Base-by-base conservation (phyloP, 2,113 vertebrate species). In the Turdus rufiventris region DNA sequence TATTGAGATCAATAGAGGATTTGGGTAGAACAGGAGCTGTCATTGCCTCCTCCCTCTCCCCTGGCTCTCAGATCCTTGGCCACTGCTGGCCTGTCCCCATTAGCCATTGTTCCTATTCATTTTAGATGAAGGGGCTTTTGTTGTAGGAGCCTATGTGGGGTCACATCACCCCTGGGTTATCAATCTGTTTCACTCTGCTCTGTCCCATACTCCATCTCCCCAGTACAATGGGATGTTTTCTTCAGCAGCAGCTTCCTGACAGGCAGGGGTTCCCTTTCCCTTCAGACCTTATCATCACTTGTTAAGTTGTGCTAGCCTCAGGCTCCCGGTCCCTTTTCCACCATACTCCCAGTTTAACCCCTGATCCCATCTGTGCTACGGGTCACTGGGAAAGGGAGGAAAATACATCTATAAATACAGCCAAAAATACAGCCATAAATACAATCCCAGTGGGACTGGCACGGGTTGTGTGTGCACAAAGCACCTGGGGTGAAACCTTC, bases 91-190 rank as follows among this genome's bases (percentile, higher is more conserved):
- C 93, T 58, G 74, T 93, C 88, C 93, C 87, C 93, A 65, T 91
- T 50, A 85, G 79, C 91, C 48, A 95, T 97, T 97, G 95, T 97
- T 71, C 87, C 95, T 10, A 94, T 97, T 96, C 96, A 94, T 43
- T 58, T 73, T 26, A 63, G 73, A 96, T 96, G 96, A 97, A 97
- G 93, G 73, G 61, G 73, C 94, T 97, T 97, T 97, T 97, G 95
- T 97, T 72, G 74, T 6, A 12, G 70, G 86, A 95, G 81, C 75
- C 94, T 7, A 54, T 29, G 42, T 36, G 13, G 91, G 95, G 96
- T 97, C 96, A 97, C 92, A 48, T 77, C 29, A 21, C 93, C 94
- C 85, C 89, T 87, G 1, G 28, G 86, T 96, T 91, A 96, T 97
- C 95, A 96, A 96, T 96, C 96, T 96, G 94, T 75, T 92, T 93